A percentile compares a stretch with the other conserved stretches of the same genome.
These are phyloP conservation scores for Beroe forskalii DNA, from an alignment of 37 sponge, comb jelly and placozoan species.

Conservation along the genomic window DNA sequence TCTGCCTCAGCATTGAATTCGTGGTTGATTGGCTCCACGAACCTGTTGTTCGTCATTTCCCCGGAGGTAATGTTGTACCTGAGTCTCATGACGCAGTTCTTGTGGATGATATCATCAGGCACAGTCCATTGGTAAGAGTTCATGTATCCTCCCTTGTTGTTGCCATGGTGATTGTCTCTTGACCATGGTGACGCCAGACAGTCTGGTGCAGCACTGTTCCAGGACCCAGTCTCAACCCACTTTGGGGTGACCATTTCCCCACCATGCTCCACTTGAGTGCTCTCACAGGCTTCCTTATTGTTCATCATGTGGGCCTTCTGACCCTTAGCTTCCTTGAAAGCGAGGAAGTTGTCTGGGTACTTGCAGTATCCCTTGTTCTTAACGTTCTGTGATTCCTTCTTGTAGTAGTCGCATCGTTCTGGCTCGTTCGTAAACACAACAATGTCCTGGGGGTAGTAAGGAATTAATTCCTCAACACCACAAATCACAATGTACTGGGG, in stretches of 20 bases:
- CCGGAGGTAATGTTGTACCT: constrained; percentile 68
- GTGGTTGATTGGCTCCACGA: not conserved
- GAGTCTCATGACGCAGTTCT: constrained; percentile 86
- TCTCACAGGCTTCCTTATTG: constrained; percentile 45
- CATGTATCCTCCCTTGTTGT: constrained; percentile 81
- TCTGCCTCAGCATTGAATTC: constrained; percentile 23
- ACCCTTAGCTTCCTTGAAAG: constrained; percentile 45
- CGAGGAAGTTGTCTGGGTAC: constrained; percentile 70
- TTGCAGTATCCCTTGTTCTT: constrained; percentile 80
- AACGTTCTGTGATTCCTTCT: constrained; percentile 82
- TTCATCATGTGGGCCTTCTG: not conserved
- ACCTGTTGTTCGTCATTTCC: not conserved
- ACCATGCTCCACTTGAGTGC: not conserved
- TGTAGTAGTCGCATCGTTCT: constrained; percentile 79
- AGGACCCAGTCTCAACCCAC: constrained; percentile 37
- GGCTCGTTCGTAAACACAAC: constrained; percentile 87
- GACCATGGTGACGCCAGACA: constrained; percentile 85
- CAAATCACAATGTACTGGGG: no score
- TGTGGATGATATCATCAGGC: constrained; percentile 74
- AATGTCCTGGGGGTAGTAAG: constrained; percentile 95
- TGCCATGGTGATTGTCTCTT: constrained; percentile 98
- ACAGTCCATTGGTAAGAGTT: constrained; percentile 96
- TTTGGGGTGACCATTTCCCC: not conserved
- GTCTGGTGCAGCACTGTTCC: constrained; percentile 67
- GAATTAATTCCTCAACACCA: no score